Evolutionary conservation across 2,113 vertebrate species (phyloP).

Genomic region (Erythrolamprus reginae): DNA sequence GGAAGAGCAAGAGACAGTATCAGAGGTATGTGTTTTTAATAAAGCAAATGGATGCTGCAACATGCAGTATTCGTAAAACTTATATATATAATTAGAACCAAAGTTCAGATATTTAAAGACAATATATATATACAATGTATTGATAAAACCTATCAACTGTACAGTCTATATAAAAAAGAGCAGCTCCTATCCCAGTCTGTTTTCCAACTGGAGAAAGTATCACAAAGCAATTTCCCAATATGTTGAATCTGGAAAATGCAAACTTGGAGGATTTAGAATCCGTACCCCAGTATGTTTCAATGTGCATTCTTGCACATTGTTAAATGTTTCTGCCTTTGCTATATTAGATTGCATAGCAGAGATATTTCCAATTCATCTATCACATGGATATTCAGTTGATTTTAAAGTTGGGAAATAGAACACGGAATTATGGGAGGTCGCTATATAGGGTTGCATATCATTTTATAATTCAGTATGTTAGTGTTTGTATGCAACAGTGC

Average conservation of each 20-base stretch:
- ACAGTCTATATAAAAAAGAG: conserved; percentile 37
- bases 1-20: conserved; percentile 68
- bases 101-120: conserved; percentile 41
- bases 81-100: conserved; percentile 44
- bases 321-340: neutral
- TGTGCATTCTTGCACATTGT: neutral
- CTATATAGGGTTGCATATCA: conserved; percentile 14
- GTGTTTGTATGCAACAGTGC: conserved; percentile 26
- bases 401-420: conserved; percentile 12
- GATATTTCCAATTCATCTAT: conserved; percentile 23
- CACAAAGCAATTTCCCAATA: conserved; percentile 23
- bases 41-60: conserved; percentile 71
- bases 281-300: neutral
- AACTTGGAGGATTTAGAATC: neutral
- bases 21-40: conserved; percentile 64
- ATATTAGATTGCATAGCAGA: neutral
- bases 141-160: conserved; percentile 39
- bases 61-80: conserved; percentile 66
- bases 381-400: conserved; percentile 19
- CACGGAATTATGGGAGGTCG: neutral
- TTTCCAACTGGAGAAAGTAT: neutral
- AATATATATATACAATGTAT: conserved; percentile 38
- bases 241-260: neutral
- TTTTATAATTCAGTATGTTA: neutral
- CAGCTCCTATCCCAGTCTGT: conserved; percentile 1